A percentile compares a stretch with the other conserved stretches of the same genome.
Conservation (phyloP, 2,113 vertebrate genomes). For the Apteryx mantelli region DNA sequence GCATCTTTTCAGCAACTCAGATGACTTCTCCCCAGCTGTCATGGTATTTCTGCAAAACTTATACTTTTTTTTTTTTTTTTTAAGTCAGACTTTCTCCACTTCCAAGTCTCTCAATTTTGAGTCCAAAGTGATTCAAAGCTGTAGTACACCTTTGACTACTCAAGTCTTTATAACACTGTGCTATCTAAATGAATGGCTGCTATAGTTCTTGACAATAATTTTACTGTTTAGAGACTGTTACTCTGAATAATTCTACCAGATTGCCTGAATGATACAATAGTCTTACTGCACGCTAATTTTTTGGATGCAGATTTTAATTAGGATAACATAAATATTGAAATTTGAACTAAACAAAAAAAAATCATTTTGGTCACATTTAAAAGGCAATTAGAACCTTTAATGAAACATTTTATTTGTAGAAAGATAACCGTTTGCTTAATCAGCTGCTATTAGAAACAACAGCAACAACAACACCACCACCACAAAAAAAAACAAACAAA, state of each 20-base stretch:
- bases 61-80: background rate
- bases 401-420: background rate
- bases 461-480: too few species aligned
- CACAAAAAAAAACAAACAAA: too few species aligned
- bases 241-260: background rate
- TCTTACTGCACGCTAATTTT: background rate
- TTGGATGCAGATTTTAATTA: background rate
- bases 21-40: too few species aligned
- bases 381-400: background rate
- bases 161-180: background rate
- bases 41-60: background rate
- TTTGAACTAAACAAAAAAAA: background rate
- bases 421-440: too few species aligned
- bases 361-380: background rate
- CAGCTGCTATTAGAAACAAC: too few species aligned
- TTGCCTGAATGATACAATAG: background rate
- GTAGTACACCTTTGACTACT: background rate
- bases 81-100: background rate
- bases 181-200: background rate
- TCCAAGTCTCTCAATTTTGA: background rate
- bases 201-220: background rate
- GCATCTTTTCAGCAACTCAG: background rate
- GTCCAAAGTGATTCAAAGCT: background rate
- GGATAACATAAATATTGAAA: background rate
- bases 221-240: background rate